These are phyloP conservation scores for Oegoconia quadripuncta DNA, from an alignment of 2,888 invertebrate species.

Conservation along the genomic window DNA sequence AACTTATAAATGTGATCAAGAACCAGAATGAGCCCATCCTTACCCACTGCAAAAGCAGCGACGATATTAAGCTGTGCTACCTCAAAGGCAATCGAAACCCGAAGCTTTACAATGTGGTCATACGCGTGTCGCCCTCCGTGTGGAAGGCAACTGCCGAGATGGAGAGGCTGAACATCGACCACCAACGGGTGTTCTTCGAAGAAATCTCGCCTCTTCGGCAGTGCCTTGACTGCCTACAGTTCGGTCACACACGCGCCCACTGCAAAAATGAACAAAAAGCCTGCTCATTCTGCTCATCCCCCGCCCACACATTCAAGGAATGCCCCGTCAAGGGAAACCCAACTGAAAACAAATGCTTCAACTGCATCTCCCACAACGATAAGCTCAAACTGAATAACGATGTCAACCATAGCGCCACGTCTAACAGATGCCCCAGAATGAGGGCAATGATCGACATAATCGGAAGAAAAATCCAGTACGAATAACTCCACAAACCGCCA, in stretches of 20 bases:
- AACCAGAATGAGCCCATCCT: neutral
- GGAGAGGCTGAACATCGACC: slow-evolving; percentile 5
- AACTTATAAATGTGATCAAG: neutral
- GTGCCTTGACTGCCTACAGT: slow-evolving; percentile 9
- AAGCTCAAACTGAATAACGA: neutral
- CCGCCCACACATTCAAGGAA: neutral
- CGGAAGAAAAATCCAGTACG: too few relatives aligned
- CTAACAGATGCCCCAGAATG: neutral
- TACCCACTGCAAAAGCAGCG: neutral
- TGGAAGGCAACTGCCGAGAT: neutral
- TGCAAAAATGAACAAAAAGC: neutral
- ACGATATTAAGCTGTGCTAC: neutral
- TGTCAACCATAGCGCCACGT: neutral
- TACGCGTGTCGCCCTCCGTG: neutral
- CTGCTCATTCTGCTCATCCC: neutral
- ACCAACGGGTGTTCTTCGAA: slow-evolving; percentile 10
- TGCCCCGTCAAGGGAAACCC: neutral
- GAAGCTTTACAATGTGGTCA: slow-evolving; percentile 3
- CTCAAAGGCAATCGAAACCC: neutral
- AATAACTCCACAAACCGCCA: too few relatives aligned
- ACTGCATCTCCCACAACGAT: neutral
- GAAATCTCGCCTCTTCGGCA: slow-evolving; percentile 7
- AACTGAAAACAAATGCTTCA: neutral
- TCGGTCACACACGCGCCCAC: slow-evolving; percentile 6
- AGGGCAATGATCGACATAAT: slow-evolving; percentile 6